phyloP scores from a whole-genome alignment of 2,888 invertebrate species.

The Drosophila neonasuta region DNA sequence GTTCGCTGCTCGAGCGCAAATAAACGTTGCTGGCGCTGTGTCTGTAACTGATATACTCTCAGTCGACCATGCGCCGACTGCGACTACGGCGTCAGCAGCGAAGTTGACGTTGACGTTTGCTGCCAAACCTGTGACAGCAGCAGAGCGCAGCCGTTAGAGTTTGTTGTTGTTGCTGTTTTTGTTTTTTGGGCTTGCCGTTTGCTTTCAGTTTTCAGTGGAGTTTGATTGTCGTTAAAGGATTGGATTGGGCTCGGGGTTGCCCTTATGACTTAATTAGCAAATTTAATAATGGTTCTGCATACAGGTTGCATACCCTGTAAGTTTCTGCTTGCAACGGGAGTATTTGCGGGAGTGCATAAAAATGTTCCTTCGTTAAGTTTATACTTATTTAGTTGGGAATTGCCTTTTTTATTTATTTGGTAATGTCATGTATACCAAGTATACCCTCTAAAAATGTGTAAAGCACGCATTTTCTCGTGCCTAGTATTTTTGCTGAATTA shows the following conservation, averaged over 20 bases:
- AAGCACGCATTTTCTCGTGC: too few relatives aligned
- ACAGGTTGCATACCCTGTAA: constrained; percentile 17
- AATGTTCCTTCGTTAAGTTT: neutral
- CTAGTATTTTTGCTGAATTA: too few relatives aligned
- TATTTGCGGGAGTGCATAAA: neutral
- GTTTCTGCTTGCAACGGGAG: neutral
- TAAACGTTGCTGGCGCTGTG: constrained; percentile 75
- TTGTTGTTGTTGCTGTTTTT: constrained; percentile 1
- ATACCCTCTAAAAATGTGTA: too few relatives aligned
- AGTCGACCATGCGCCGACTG: constrained; percentile 40
- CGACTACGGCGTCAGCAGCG: constrained; percentile 10
- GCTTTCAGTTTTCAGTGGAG: constrained; percentile 15
- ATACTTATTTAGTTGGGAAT: neutral
- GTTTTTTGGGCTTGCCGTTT: constrained; percentile 48
- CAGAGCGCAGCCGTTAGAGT: constrained; percentile 18
- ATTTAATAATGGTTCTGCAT: constrained; percentile 35
- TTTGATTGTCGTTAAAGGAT: constrained; percentile 37
- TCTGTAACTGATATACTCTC: constrained; percentile 79
- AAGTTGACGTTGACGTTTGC: constrained; percentile 19
- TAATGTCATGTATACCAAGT: too few relatives aligned
- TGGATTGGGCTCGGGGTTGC: constrained; percentile 20
- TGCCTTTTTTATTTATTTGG: neutral
- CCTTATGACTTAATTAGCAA: constrained; percentile 58
- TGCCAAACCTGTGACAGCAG: constrained; percentile 13
- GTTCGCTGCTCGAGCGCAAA: constrained; percentile 81